Evolutionary conservation across 2,888 invertebrate genomes (phyloP), one percentile per base, ranked within the genome.

Genomic region (Biston betularia): DNA sequence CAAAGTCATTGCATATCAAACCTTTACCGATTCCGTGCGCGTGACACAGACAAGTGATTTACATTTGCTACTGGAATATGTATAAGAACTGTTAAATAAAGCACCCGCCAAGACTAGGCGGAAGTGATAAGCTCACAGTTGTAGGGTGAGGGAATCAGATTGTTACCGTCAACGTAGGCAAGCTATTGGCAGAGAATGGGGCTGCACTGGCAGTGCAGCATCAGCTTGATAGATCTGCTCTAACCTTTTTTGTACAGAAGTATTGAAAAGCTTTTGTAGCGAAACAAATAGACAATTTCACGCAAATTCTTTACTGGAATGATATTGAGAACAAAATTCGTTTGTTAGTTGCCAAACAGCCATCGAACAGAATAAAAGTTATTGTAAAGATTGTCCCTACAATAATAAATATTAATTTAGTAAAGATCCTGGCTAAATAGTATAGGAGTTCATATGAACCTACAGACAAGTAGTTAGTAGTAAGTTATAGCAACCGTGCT

Each of bases 61-160:
- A 63, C 44, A 64, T 53, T 53, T 15, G 42, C 68, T 57, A 69
- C 70, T 70, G 65, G 50, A 60, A 71, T 65, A 48, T 44, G 54
- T 58, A 58, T 48, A 35, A 15, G 46, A 63, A 56, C 52, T 63
- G 63, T 44, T 42, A 54, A 45, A 45, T 35, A 52, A 38, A 54
- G 54, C 46, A 54, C 58, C 15, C 38, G 46, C 24, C 33, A 65
- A 40, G 35, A 66, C 57, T 72, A 74, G 85, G 86, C 88, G 90
- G 89, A 90, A 89, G 84, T 82, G 85, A 87, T 87, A 87, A 87
- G 85, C 60, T 70, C 68, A 67, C 65, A 65, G 79, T 83, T 80
- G 81, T 82, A 85, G 85, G 86, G 83, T 82, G 85, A 90, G 87
- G 85, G 86, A 83, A 90, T 90, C 89, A 88, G 89, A 90, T 91